Evolutionary conservation across 2,113 vertebrate species (phyloP).

Genomic region (Ailurus styani): DNA sequence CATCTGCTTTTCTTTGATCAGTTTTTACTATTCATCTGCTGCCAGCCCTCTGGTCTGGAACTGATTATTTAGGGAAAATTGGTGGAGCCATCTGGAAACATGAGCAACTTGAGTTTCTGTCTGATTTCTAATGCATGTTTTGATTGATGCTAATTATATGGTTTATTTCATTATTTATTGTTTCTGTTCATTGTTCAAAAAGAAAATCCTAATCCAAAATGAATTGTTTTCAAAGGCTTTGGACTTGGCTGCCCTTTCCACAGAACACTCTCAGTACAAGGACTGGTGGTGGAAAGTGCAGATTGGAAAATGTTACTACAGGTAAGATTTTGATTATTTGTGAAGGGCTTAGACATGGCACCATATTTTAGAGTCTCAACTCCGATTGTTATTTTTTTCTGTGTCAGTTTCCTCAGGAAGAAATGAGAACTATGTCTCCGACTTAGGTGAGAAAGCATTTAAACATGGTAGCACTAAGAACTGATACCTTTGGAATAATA

Average conservation of each 20-base stretch:
- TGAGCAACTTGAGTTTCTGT: constrained; percentile 10
- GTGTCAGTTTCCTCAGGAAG: neutral
- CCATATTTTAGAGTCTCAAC: neutral
- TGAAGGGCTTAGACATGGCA: neutral
- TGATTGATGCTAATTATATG: constrained; percentile 43
- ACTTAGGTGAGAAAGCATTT: neutral
- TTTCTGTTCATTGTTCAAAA: constrained; percentile 42
- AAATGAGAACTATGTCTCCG: neutral
- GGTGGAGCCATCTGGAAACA: constrained; percentile 64
- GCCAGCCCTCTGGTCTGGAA: constrained; percentile 48
- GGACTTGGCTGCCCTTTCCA: constrained; percentile 94
- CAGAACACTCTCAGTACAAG: constrained; percentile 95
- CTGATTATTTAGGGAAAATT: constrained; percentile 55
- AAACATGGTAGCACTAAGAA: neutral
- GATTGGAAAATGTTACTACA: constrained; percentile 97
- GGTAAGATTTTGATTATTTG: constrained; percentile 80
- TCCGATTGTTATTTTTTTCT: neutral
- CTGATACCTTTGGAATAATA: neutral
- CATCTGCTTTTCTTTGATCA: constrained; percentile 13
- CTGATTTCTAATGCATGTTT: constrained; percentile 49
- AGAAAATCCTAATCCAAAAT: constrained; percentile 55
- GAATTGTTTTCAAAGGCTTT: constrained; percentile 89
- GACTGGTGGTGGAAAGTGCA: constrained; percentile 99
- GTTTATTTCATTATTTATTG: constrained; percentile 56
- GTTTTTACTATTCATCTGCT: constrained; percentile 24